Evolutionary conservation across 92 coral and sea anemone genomes (phyloP).

Genomic region (Palythoa heliodiscus): DNA sequence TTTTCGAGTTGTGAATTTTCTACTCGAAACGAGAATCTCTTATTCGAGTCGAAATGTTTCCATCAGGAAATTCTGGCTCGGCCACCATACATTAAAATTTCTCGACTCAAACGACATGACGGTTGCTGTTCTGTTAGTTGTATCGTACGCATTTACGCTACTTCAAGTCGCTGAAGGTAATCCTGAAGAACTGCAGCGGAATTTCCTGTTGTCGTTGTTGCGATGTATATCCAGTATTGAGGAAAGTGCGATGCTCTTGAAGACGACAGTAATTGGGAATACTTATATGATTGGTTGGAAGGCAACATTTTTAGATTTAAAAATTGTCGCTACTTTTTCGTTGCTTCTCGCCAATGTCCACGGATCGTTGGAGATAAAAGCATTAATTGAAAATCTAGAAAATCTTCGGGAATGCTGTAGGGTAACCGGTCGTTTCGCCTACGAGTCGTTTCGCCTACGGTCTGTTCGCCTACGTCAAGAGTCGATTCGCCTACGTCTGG

Average conservation of each 20-base stretch:
- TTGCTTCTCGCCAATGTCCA: slow-evolving; percentile 38
- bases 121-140: not conserved
- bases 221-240: slow-evolving; percentile 19
- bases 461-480: no score
- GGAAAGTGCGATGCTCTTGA: slow-evolving; percentile 2
- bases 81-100: not conserved
- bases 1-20: not conserved
- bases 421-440: no score
- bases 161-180: not conserved
- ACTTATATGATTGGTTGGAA: slow-evolving; percentile 24
- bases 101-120: not conserved
- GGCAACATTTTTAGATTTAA: slow-evolving; percentile 34
- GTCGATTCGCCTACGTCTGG: no score
- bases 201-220: not conserved
- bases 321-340: slow-evolving; percentile 32
- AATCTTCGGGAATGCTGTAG: not conserved
- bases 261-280: slow-evolving; percentile 8
- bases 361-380: slow-evolving; percentile 40
- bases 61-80: no score
- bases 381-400: slow-evolving; percentile 24
- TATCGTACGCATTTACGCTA: no score
- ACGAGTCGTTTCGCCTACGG: no score
- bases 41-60: no score
- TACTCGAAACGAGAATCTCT: not conserved
- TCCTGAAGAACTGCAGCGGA: slow-evolving; percentile 32